A percentile compares a stretch with the other conserved stretches of the same genome.
phyloP scores from a whole-genome alignment of 2,888 invertebrate species.

The Anaspis maculata region DNA sequence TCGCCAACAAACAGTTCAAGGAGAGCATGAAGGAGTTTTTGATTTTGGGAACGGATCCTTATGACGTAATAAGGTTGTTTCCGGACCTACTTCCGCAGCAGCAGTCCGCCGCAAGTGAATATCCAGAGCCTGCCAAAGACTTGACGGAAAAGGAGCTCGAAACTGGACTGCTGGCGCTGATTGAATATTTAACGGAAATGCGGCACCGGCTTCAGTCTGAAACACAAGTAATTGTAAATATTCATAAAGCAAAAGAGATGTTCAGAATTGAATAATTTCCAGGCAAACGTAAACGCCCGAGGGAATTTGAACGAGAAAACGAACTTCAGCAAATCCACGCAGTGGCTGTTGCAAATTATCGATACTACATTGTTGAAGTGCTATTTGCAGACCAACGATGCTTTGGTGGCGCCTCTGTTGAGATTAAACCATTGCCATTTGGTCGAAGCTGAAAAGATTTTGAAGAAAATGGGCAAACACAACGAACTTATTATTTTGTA shows the following conservation, averaged over 20 bases:
- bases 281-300: conserved; percentile 31
- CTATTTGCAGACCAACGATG: conserved; percentile 95
- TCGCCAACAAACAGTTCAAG: conserved; percentile 78
- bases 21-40: conserved; percentile 89
- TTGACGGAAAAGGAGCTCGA: conserved; percentile 80
- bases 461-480: conserved; percentile 80
- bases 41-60: conserved; percentile 85
- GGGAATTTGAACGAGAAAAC: conserved; percentile 41
- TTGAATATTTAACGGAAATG: conserved; percentile 80
- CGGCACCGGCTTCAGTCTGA: conserved; percentile 48
- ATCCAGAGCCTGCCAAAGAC: conserved; percentile 43
- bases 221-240: conserved; percentile 31
- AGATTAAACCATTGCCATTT: conserved; percentile 88
- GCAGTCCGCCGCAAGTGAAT: conserved; percentile 27
- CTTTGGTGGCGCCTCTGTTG: conserved; percentile 82
- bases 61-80: conserved; percentile 90
- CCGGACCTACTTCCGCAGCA: conserved; percentile 64
- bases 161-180: conserved; percentile 78
- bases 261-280: too few species aligned
- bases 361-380: conserved; percentile 96
- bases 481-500: conserved; percentile 93
- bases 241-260: too few species aligned
- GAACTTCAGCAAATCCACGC: conserved; percentile 45
- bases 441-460: conserved; percentile 85
- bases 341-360: conserved; percentile 78